Evolutionary conservation across 2,888 invertebrate genomes (phyloP).

Genomic region (Lymantria dispar): DNA sequence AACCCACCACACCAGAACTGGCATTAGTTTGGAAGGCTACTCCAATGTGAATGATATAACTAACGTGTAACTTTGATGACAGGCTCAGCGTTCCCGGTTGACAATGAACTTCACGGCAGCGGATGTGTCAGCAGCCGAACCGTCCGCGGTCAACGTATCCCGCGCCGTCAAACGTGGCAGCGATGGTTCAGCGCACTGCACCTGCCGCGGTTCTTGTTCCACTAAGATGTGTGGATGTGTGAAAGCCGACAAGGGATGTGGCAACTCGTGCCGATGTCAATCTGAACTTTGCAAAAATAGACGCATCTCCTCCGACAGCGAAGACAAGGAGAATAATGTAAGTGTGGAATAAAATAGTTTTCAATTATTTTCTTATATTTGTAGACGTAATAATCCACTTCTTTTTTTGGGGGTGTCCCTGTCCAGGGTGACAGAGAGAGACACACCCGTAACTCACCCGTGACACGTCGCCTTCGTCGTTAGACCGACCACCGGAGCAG

Average conservation of each 20-base stretch:
- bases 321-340: slow-evolving; percentile 66
- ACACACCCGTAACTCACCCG: no score
- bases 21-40: no score
- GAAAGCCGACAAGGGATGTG: slow-evolving; percentile 72
- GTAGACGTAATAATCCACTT: no score
- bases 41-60: no score
- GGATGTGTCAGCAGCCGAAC: slow-evolving; percentile 9
- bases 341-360: slow-evolving; percentile 11
- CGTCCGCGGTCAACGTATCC: background rate
- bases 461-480: no score
- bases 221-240: slow-evolving; percentile 83
- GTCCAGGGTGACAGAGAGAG: no score
- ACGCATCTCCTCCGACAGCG: slow-evolving; percentile 45
- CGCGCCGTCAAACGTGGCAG: slow-evolving; percentile 76
- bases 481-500: no score
- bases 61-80: slow-evolving; percentile 1
- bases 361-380: no score
- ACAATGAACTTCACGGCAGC: slow-evolving; percentile 64
- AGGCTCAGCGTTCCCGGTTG: slow-evolving; percentile 65
- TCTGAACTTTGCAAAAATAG: slow-evolving; percentile 64
- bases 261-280: slow-evolving; percentile 78
- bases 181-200: slow-evolving; percentile 83
- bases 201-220: slow-evolving; percentile 83
- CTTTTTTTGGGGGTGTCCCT: no score
- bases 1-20: no score